These are phyloP conservation scores for Clamator glandarius DNA, from an alignment of 2,797 vertebrate genomes.

Conservation along the genomic window DNA sequence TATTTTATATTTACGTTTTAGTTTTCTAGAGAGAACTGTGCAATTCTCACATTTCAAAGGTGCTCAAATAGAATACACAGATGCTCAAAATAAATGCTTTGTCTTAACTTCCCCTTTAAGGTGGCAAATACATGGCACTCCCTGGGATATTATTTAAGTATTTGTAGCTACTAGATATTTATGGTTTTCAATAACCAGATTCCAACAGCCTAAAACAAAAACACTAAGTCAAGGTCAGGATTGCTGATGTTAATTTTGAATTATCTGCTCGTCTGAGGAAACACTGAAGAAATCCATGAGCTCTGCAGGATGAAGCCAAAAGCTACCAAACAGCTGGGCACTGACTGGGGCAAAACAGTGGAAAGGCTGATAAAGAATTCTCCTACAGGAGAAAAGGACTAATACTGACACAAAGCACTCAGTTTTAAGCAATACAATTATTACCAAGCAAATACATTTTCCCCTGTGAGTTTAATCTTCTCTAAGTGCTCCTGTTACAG, in stretches of 20 bases:
- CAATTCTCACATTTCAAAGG: neutral
- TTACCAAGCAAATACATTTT: neutral
- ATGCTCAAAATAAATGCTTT: neutral
- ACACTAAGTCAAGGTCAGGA: neutral
- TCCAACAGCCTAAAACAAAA: neutral
- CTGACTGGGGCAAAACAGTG: neutral
- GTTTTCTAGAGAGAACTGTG: neutral
- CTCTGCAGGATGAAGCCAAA: neutral
- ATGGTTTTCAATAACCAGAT: neutral
- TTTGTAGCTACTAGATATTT: neutral
- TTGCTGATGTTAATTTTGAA: neutral
- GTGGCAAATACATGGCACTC: neutral
- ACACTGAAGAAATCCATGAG: neutral
- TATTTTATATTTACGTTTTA: no score
- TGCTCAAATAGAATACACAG: neutral
- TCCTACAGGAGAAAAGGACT: neutral
- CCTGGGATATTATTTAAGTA: neutral
- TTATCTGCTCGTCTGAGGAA: rapidly evolving
- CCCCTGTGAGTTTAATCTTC: neutral
- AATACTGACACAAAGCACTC: neutral
- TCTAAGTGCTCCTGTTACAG: neutral
- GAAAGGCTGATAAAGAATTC: neutral
- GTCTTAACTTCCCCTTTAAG: neutral
- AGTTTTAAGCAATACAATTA: neutral
- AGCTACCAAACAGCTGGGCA: neutral